Evolutionary conservation across 1,140 invertebrate species (phyloP).

Genomic region (Cylas formicarius): DNA sequence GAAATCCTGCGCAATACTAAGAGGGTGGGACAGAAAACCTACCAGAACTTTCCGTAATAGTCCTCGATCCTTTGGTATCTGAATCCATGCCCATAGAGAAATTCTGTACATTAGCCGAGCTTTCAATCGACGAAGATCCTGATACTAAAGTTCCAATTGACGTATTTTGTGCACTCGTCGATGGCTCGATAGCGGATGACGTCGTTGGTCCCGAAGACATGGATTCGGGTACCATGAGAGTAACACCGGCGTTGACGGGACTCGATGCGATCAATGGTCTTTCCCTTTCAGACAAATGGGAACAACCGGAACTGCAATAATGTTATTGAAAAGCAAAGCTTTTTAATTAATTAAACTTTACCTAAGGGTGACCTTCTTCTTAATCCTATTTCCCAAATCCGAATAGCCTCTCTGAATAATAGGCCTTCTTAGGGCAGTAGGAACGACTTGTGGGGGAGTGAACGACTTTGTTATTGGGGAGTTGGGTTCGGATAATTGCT

Average conservation of each 20-base stretch:
- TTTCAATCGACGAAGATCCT: too few species aligned
- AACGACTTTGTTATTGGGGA: slow-evolving; percentile 57
- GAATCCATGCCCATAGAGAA: too few species aligned
- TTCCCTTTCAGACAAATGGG: slow-evolving; percentile 42
- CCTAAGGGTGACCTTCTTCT: slow-evolving; percentile 77
- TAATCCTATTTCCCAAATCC: slow-evolving; percentile 71
- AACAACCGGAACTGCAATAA: slow-evolving; percentile 47
- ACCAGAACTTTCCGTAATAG: too few species aligned
- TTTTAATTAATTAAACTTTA: slow-evolving; percentile 30
- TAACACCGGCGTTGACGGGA: slow-evolving; percentile 48
- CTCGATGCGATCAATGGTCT: slow-evolving; percentile 41
- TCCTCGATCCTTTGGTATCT: too few species aligned
- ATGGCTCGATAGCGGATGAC: slow-evolving; percentile 32
- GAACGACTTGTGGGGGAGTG: too few species aligned
- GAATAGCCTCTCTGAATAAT: slow-evolving; percentile 67
- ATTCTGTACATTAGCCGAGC: too few species aligned
- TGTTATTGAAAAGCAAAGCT: neutral
- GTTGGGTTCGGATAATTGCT: slow-evolving; percentile 71
- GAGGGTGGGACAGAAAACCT: too few species aligned
- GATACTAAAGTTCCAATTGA: too few species aligned
- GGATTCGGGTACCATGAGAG: slow-evolving; percentile 46
- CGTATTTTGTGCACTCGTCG: slow-evolving; percentile 4
- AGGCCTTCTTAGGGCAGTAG: slow-evolving; percentile 45
- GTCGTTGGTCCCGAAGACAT: slow-evolving; percentile 49
- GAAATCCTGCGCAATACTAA: too few species aligned